Evolutionary conservation across 2,797 vertebrate species (phyloP), one percentile per base, ranked within the genome.

Genomic region (Cyclopterus lumpus): DNA sequence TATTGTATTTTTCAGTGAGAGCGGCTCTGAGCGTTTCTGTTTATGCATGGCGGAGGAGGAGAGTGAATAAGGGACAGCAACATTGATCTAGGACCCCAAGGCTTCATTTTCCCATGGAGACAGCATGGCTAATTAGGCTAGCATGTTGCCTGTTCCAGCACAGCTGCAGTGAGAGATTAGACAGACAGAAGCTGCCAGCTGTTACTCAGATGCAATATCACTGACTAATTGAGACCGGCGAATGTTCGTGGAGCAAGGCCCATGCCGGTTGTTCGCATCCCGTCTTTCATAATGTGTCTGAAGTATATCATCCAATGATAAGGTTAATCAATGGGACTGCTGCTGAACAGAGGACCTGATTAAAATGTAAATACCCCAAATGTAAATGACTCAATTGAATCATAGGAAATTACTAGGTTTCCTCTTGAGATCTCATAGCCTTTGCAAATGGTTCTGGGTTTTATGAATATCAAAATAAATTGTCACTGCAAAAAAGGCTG

Each of bases 131-230:
- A 94, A 96, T 95, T 95, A 95, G 91, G 89, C 92, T 90, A 95
- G 91, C 92, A 93, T 91, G 93, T 93, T 91, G 93, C 82, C 88
- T 92, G 92, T 90, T 93, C 93, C 91, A 91, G 89, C 92, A 93
- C 94, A 96, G 93, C 95, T 95, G 95, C 93, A 93, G 73, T 89
- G 88, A 93, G 93, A 95, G 93, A 95, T 95, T 95, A 94, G 92
- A 90, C 90, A 92, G 92, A 91, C 93, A 94, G 92, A 93, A 91
- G 91, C 89, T 92, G 93, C 94, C 95, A 96, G 95, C 93, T 95
- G 95, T 95, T 96, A 88, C 87, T 92, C 91, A 89, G 91, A 93
- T 92, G 91, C 90, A 88, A 88, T 91, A 93, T 95, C 91, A 89
- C 90, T 93, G 92, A 94, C 93, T 95, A 94, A 95, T 94, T 93